Base-by-base conservation (phyloP, 2,113 vertebrate species). In the Rostratula benghalensis region DNA sequence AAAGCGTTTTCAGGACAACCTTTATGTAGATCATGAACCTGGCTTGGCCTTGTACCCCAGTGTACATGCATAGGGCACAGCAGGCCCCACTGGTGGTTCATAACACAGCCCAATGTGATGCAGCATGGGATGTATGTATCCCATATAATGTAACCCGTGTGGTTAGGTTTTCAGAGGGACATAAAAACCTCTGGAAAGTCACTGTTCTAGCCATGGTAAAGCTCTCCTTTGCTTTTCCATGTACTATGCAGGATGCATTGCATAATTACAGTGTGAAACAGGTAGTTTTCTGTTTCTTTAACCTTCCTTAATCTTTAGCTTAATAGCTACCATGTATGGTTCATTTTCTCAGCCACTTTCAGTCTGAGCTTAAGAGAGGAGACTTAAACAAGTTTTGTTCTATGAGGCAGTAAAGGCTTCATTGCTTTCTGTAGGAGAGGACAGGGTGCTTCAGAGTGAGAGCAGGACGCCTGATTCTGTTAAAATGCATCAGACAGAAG, bases 21-120 rank as follows among this genome's bases (percentile, higher is more conserved):
- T 85, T 69, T 53, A 37, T n/a, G 31, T 7, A 6, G 33, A 22
- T 74, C 77, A 59, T 28, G 31, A 90, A n/a, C 5, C 13, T 24
- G 24, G 31, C 18, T 25, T 51, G 33, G 48, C 48, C 17, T 88
- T 11, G 3, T 41, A 53, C 18, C 6, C 24, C 33, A 51, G 18
- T 39, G 50, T 25, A 10, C 45, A 45, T 30, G 57, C 41, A 20
- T 9, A 28, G 39, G 24, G 60, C n/a, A 65, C 30, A 74, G 9
- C 19, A 74, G 41, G 27, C 10, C 0, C 0, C 54, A 4, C n/a
- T 35, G 46, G 11, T 6, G 22, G 16, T 23, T 83, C 4, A 0
- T n/a, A 41, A 27, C 15, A 21, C 24, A 80, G 54, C 37, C 24
- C 77, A 53, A 61, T 23, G 25, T 20, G 16, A 22, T 30, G 46